A percentile compares a stretch with the other conserved stretches of the same genome.
Evolutionary conservation across 2,888 invertebrate genomes (phyloP).

Genomic region (Diogma glabrata): DNA sequence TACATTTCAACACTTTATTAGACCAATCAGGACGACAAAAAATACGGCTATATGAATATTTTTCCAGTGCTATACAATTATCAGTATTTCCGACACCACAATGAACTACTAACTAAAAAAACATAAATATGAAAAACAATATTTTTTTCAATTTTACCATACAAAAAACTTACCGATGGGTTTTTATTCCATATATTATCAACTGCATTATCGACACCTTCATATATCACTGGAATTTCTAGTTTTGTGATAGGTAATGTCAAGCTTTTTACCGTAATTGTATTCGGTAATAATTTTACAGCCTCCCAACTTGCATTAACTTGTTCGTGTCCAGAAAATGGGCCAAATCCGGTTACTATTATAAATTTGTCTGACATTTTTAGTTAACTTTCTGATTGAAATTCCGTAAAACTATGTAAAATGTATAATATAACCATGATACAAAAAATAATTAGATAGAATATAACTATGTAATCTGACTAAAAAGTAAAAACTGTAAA

Average conservation of each 20-base stretch:
- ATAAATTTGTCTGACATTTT: slow-evolving; percentile 19
- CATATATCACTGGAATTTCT: slow-evolving; percentile 53
- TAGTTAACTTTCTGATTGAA: too few relatives aligned
- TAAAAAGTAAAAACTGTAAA: too few relatives aligned
- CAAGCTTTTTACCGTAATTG: slow-evolving; percentile 27
- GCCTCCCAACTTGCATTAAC: slow-evolving; percentile 72
- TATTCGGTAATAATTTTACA: slow-evolving; percentile 46
- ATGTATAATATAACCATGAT: too few relatives aligned
- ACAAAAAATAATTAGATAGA: too few relatives aligned
- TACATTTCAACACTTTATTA: slow-evolving; percentile 23
- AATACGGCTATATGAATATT: slow-evolving; percentile 32
- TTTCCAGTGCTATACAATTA: slow-evolving; percentile 30
- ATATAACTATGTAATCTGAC: too few relatives aligned
- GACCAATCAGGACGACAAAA: slow-evolving; percentile 30
- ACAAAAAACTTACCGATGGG: slow-evolving; percentile 45
- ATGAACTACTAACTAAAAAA: slow-evolving; percentile 33
- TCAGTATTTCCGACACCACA: slow-evolving; percentile 33
- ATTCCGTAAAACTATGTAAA: too few relatives aligned
- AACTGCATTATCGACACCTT: slow-evolving; percentile 44
- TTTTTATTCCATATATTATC: slow-evolving; percentile 50
- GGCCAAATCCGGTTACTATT: slow-evolving; percentile 65
- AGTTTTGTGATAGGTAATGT: slow-evolving; percentile 40
- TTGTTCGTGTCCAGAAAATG: slow-evolving; percentile 48
- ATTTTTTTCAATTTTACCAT: too few relatives aligned
- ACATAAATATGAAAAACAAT: not conserved